Conservation (phyloP, 2,888 invertebrate genomes). For the Notodonta dromedarius region DNA sequence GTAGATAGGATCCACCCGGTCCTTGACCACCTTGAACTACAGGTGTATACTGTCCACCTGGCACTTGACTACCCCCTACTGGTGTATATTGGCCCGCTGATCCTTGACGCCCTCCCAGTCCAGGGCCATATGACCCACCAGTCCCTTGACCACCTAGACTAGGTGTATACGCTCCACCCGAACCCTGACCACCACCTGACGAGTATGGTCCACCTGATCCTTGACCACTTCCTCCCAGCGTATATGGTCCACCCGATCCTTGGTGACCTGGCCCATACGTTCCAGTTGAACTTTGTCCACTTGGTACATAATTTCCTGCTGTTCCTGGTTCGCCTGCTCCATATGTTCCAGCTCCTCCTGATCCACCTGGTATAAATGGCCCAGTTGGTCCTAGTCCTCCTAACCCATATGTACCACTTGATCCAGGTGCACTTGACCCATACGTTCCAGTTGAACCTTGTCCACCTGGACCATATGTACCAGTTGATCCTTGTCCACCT, state of each 20-base stretch:
- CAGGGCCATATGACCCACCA: slow-evolving; percentile 17
- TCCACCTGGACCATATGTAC: slow-evolving; percentile 12
- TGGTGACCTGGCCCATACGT: slow-evolving; percentile 10
- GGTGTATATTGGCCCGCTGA: slow-evolving; percentile 24
- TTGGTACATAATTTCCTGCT: slow-evolving; percentile 14
- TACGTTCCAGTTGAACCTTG: slow-evolving; percentile 17
- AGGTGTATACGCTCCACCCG: slow-evolving; percentile 14
- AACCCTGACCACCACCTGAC: slow-evolving; percentile 10
- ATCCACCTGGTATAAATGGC: slow-evolving; percentile 12
- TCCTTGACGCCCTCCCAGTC: slow-evolving; percentile 7
- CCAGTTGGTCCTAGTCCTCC: slow-evolving; percentile 14
- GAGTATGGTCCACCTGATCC: slow-evolving; percentile 17
- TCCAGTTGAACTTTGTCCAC: slow-evolving; percentile 3
- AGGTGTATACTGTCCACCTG: neutral
- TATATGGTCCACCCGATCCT: slow-evolving; percentile 5
- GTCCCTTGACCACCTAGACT: slow-evolving; percentile 6
- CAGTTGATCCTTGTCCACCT: slow-evolving; percentile 14
- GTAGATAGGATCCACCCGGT: slow-evolving; percentile 5
- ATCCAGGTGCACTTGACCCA: slow-evolving; percentile 11
- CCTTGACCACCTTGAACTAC: neutral
- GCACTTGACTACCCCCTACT: neutral
- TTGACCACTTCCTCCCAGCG: slow-evolving; percentile 7
- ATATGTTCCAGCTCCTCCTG: slow-evolving; percentile 9
- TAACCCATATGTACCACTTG: slow-evolving; percentile 17
- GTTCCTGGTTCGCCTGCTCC: slow-evolving; percentile 13